phyloP scores from a whole-genome alignment of 2,113 vertebrate genomes.

The Neodontobutis hainanensis region DNA sequence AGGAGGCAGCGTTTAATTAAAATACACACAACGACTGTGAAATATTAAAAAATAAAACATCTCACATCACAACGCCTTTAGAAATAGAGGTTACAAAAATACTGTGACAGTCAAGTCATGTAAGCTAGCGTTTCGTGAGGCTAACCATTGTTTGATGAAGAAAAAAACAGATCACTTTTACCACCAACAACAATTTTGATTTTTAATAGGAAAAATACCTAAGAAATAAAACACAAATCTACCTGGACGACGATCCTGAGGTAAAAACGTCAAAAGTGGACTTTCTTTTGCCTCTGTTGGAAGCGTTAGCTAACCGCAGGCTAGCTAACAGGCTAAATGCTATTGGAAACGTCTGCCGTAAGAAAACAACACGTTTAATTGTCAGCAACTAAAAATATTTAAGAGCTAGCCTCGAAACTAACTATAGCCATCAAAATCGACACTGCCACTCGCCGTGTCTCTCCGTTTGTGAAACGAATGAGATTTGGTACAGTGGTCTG shows the following conservation, averaged over 20 bases:
- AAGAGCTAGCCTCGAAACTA: constrained; percentile 9
- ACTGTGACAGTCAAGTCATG: constrained; percentile 38
- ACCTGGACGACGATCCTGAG: constrained; percentile 56
- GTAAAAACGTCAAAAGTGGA: constrained; percentile 44
- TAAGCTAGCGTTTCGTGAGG: constrained; percentile 44
- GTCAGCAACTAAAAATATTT: constrained; percentile 25
- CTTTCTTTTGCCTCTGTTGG: constrained; percentile 47
- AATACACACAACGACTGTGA: not conserved
- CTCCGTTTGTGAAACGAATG: constrained; percentile 12
- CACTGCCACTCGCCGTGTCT: constrained; percentile 11
- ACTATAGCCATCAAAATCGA: constrained; percentile 18
- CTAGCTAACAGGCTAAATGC: constrained; percentile 55
- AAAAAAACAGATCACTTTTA: constrained; percentile 1
- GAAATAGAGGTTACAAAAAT: not conserved
- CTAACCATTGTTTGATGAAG: not conserved
- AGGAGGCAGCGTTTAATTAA: not conserved
- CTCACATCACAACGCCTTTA: not conserved
- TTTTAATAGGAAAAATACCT: not conserved
- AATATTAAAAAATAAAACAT: not conserved
- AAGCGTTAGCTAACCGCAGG: constrained; percentile 55
- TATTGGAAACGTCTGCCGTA: constrained; percentile 48
- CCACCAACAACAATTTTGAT: not conserved
- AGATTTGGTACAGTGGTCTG: constrained; percentile 11
- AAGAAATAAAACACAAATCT: constrained; percentile 19
- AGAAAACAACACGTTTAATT: constrained; percentile 49